These are phyloP conservation scores for Sandelia bainsii DNA, from an alignment of 2,797 vertebrate species.

Conservation along the genomic window DNA sequence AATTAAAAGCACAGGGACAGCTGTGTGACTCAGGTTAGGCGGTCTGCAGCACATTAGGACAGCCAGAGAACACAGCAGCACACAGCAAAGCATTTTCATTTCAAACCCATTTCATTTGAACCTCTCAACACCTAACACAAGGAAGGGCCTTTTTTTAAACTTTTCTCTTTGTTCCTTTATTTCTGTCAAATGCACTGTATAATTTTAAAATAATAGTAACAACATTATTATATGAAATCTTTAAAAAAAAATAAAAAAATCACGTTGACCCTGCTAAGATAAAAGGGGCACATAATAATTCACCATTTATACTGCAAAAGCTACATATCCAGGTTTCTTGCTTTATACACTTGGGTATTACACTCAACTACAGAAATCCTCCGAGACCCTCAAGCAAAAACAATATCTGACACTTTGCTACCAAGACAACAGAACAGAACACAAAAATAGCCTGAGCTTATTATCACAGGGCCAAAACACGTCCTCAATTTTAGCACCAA, in stretches of 20 bases:
- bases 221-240: slow-evolving; percentile 28
- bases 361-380: slow-evolving; percentile 61
- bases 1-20: slow-evolving; percentile 86
- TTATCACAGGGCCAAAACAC: slow-evolving; percentile 63
- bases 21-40: slow-evolving; percentile 80
- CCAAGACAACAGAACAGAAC: slow-evolving; percentile 71
- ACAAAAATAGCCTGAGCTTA: slow-evolving; percentile 64
- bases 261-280: slow-evolving; percentile 7
- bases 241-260: slow-evolving; percentile 11
- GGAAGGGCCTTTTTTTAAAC: not conserved
- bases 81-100: slow-evolving; percentile 61
- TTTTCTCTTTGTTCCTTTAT: slow-evolving; percentile 42
- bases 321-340: slow-evolving; percentile 43
- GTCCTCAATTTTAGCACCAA: slow-evolving; percentile 58
- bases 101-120: slow-evolving; percentile 69
- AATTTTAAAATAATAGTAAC: slow-evolving; percentile 24
- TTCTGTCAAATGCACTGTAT: slow-evolving; percentile 20
- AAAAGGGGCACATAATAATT: slow-evolving; percentile 39
- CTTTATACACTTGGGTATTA: slow-evolving; percentile 62
- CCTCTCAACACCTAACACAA: slow-evolving; percentile 61
- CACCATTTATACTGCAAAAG: slow-evolving; percentile 45
- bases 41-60: slow-evolving; percentile 77
- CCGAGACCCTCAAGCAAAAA: slow-evolving; percentile 58
- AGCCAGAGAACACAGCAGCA: slow-evolving; percentile 65
- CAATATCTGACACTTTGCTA: slow-evolving; percentile 70